These are phyloP conservation scores for Sphenodon punctatus DNA, from an alignment of 2,797 vertebrate species.

Conservation along the genomic window DNA sequence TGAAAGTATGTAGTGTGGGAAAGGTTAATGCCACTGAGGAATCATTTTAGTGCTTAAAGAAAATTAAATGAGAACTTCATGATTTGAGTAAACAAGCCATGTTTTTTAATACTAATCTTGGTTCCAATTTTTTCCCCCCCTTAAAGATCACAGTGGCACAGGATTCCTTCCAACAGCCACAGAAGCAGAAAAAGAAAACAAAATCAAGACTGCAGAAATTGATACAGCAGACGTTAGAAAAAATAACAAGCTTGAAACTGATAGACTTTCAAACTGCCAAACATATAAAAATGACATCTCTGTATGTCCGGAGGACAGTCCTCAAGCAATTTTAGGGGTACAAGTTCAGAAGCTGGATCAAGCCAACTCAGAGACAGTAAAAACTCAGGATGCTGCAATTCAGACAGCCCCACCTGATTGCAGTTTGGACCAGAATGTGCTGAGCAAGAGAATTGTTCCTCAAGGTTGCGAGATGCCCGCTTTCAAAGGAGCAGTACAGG, in stretches of 20 bases:
- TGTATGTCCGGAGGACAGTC: conserved; percentile 46
- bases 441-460: conserved; percentile 15
- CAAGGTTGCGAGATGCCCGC: conserved; percentile 20
- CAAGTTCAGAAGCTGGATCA: conserved; percentile 55
- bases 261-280: conserved; percentile 46
- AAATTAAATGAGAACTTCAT: background rate
- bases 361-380: conserved; percentile 53
- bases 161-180: conserved; percentile 41
- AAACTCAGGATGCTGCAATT: conserved; percentile 80
- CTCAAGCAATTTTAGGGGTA: conserved; percentile 25
- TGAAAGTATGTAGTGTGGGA: background rate
- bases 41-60: background rate
- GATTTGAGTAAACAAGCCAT: background rate
- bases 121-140: conserved; percentile 48
- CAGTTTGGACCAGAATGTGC: conserved; percentile 15
- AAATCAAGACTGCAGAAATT: conserved; percentile 33
- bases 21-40: background rate
- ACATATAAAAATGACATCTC: conserved; percentile 46
- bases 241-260: conserved; percentile 46
- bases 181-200: conserved; percentile 53
- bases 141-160: conserved; percentile 60
- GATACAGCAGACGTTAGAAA: conserved; percentile 38
- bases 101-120: conserved; percentile 6
- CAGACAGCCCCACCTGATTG: conserved; percentile 63
- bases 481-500: conserved; percentile 23